Conservation (phyloP, 1,140 invertebrate genomes). For the Euura lappo region DNA sequence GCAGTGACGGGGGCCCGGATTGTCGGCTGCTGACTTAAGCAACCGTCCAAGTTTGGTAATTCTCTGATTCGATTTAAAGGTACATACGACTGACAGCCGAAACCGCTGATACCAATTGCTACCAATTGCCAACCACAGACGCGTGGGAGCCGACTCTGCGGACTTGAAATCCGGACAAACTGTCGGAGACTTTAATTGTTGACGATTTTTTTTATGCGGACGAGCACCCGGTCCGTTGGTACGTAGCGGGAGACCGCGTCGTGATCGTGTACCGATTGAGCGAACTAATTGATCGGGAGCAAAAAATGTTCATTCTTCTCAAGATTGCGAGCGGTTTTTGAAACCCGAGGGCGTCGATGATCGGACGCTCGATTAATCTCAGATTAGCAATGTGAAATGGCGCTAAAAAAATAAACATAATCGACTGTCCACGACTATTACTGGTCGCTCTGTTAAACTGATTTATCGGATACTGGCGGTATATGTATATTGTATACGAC, state of each 20-base stretch:
- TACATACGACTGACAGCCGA: not conserved
- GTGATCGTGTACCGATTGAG: no score
- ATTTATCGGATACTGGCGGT: constrained; percentile 48
- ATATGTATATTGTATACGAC: constrained; percentile 51
- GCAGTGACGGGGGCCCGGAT: not conserved
- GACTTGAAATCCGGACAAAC: not conserved
- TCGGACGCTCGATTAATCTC: constrained; percentile 49
- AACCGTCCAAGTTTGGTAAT: constrained; percentile 6
- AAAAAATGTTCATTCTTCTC: no score
- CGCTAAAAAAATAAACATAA: constrained; percentile 46
- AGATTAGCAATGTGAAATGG: constrained; percentile 43
- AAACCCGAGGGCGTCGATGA: constrained; percentile 28
- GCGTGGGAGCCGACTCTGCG: not conserved
- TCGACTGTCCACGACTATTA: constrained; percentile 46
- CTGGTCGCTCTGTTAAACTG: constrained; percentile 43
- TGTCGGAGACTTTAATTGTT: not conserved
- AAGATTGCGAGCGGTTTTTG: no score
- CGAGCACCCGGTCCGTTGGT: not conserved
- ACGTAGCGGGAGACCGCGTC: not conserved
- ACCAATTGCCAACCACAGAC: not conserved
- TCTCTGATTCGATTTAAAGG: not conserved
- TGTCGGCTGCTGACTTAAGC: not conserved
- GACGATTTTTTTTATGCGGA: not conserved
- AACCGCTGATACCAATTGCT: not conserved
- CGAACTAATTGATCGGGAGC: no score